Evolutionary conservation across 2,797 vertebrate species (phyloP).

Genomic region (Clarias pachynema): DNA sequence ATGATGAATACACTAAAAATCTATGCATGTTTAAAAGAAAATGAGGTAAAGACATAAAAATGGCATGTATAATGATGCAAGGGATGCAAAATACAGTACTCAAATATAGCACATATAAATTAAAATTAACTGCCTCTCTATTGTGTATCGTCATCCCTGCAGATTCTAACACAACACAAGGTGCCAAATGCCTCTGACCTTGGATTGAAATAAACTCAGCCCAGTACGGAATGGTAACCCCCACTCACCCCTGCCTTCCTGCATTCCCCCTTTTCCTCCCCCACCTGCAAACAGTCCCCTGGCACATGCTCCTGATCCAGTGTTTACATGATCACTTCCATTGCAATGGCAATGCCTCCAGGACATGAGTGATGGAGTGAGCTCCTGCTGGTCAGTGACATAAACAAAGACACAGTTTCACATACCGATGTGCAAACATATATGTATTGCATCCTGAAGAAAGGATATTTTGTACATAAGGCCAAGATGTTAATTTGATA

Average conservation of each 20-base stretch:
- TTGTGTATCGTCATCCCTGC: background rate
- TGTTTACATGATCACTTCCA: slow-evolving; percentile 53
- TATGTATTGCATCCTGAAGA: background rate
- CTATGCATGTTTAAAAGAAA: background rate
- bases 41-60: background rate
- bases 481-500: background rate
- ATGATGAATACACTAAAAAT: background rate
- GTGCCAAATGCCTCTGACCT: slow-evolving; percentile 47
- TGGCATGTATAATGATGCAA: background rate
- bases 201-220: slow-evolving; percentile 48
- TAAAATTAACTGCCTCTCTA: background rate
- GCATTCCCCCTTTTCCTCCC: slow-evolving; percentile 33
- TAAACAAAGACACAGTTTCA: slow-evolving; percentile 8
- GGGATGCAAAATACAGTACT: background rate
- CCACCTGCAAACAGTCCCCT: slow-evolving; percentile 43
- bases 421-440: background rate
- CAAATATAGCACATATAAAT: background rate
- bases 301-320: slow-evolving; percentile 44
- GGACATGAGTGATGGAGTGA: slow-evolving; percentile 47
- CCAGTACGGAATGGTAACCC: slow-evolving; percentile 40
- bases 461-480: slow-evolving; percentile 5
- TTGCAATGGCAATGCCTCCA: slow-evolving; percentile 34
- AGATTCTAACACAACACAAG: slow-evolving; percentile 5
- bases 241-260: slow-evolving; percentile 14
- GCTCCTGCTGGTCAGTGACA: slow-evolving; percentile 27